These are phyloP conservation scores for Caenorhabditis sp. DNA, from an alignment of 2,888 invertebrate species.

Conservation along the genomic window DNA sequence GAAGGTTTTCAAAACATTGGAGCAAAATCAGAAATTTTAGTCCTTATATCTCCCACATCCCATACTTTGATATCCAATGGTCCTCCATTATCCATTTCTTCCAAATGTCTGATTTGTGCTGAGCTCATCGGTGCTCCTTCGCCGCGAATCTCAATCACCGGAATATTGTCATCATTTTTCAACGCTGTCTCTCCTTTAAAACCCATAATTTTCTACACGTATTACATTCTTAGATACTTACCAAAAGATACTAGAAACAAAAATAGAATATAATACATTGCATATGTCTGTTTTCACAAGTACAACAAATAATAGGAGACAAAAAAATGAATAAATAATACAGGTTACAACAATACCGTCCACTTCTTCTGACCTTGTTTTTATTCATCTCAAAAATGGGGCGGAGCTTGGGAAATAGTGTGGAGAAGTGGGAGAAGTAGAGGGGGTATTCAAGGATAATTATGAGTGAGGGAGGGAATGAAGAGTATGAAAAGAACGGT, in stretches of 20 bases:
- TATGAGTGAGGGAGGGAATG: conserved; percentile 13
- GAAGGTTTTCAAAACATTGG: no score
- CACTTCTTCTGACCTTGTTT: conserved; percentile 24
- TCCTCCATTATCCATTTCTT: conserved; percentile 67
- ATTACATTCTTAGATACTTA: not conserved
- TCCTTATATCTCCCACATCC: no score
- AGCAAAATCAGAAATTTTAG: no score
- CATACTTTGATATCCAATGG: conserved; percentile 70
- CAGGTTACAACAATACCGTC: conserved; percentile 5
- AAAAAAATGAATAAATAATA: conserved; percentile 8
- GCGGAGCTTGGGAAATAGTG: not conserved
- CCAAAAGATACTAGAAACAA: conserved; percentile 12
- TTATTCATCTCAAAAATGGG: conserved; percentile 9
- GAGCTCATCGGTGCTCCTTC: conserved; percentile 71
- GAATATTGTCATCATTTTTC: conserved; percentile 65
- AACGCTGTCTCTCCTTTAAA: not conserved
- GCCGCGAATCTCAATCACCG: conserved; percentile 69
- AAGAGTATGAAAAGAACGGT: conserved; percentile 6
- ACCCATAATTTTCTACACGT: not conserved
- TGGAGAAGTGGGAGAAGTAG: not conserved
- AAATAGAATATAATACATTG: conserved; percentile 5
- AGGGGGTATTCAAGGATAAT: conserved; percentile 17
- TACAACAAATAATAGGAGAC: not conserved
- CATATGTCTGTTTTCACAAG: conserved; percentile 15
- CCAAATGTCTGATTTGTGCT: conserved; percentile 69